Conservation (phyloP, 2,113 vertebrate genomes). For the Desmodus rotundus region DNA sequence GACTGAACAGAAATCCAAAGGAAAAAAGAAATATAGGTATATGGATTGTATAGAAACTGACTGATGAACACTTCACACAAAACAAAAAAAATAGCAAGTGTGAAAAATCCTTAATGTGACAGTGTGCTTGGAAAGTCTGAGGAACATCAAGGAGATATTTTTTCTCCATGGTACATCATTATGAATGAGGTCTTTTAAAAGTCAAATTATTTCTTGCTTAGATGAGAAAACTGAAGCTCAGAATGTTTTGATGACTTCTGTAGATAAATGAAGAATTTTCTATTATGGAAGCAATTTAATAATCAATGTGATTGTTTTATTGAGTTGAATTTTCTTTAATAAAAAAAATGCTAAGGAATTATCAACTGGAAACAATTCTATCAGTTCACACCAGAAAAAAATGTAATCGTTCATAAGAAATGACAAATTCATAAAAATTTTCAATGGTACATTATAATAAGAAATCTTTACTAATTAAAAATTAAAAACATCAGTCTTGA, state of each 20-base stretch:
- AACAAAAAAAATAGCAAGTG: not conserved
- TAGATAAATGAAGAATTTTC: not conserved
- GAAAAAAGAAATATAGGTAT: not conserved
- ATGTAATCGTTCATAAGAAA: not conserved
- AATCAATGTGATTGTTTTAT: not conserved
- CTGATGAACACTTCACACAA: not conserved
- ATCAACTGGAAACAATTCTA: not conserved
- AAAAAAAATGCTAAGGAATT: conserved; percentile 14
- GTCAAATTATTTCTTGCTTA: not conserved
- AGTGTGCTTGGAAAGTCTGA: not conserved
- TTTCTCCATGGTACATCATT: not conserved
- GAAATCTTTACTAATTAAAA: not conserved
- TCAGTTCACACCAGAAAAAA: not conserved
- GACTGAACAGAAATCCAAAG: not conserved
- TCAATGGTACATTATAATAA: not conserved
- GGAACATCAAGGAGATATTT: not conserved
- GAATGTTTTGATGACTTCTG: not conserved
- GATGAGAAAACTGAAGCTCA: not conserved
- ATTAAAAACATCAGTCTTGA: not conserved
- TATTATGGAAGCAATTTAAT: not conserved
- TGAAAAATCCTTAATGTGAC: not conserved
- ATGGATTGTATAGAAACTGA: not conserved
- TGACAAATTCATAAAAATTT: not conserved
- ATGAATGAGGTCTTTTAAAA: not conserved
- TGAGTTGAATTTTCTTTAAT: not conserved